Conservation (phyloP, 2,797 vertebrate genomes). For the Xiphophorus birchmanni region DNA sequence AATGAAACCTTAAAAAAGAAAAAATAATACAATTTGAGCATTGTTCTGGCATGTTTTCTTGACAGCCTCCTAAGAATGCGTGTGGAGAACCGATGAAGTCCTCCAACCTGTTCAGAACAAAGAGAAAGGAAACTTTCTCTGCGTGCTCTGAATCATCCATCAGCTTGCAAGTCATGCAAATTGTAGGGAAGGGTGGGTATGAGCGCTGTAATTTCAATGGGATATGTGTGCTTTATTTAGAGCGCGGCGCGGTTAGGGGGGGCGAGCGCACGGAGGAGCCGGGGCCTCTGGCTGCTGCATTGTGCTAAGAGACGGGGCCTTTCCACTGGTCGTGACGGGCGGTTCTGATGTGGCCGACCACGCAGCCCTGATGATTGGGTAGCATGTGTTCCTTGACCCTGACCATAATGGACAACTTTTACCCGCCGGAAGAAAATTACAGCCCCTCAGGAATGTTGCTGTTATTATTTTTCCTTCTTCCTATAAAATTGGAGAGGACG, state of each 20-base stretch:
- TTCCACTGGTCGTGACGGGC: constrained; percentile 81
- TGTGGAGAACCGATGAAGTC: not conserved
- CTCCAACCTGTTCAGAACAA: constrained; percentile 37
- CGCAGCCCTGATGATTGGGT: constrained; percentile 82
- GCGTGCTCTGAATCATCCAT: constrained; percentile 59
- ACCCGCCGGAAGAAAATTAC: constrained; percentile 86
- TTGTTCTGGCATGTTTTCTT: not conserved
- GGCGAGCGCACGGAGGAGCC: constrained; percentile 70
- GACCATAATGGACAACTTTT: constrained; percentile 86
- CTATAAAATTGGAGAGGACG: constrained; percentile 78
- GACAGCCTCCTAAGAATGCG: not conserved
- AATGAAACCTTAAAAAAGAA: not conserved
- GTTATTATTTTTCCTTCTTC: constrained; percentile 85
- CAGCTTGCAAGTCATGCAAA: constrained; percentile 77
- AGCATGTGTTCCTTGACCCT: constrained; percentile 85
- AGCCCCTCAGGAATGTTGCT: constrained; percentile 85
- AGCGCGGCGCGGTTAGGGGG: constrained; percentile 79
- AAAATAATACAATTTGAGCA: not conserved
- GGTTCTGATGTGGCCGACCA: constrained; percentile 83
- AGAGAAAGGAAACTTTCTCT: constrained; percentile 31
- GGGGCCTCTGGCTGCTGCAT: constrained; percentile 66
- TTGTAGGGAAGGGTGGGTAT: constrained; percentile 82
- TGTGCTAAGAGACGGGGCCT: constrained; percentile 80
- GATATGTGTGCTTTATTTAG: constrained; percentile 83
- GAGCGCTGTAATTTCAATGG: constrained; percentile 83